Base-by-base conservation (phyloP, 2,888 invertebrate species). In the Nemotelus nigrinus region DNA sequence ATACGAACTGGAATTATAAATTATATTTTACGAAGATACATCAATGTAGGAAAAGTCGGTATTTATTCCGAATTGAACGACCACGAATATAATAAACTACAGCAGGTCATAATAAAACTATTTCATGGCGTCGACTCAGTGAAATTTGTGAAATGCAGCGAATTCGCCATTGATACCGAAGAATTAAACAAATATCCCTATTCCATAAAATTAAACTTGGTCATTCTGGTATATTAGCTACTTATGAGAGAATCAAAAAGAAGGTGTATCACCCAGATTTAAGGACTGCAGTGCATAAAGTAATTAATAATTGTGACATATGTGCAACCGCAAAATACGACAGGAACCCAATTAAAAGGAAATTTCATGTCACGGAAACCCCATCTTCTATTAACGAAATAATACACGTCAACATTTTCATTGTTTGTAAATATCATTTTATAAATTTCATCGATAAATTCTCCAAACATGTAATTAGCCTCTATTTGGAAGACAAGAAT, bases 221-320 rank as follows among this genome's bases (percentile, higher is more conserved):
- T 25, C 81, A 82, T 39, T 82, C 81, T 3, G 81, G 80, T 0
- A 81, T 81, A 6, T 57, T 79, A 5, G 80, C 81, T 76, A 82
- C 81, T 48, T 80, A 77, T n/a, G 80, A 81, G 43, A 77, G 80
- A 53, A 78, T 82, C 1, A 80, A 78, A 76, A 67, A 72, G n/a
- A 82, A 76, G 77, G 80, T 81, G 6, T 81, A 82, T 71, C 80
- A 79, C 65, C 80, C 80, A 55, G 81, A 81, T 75, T 10, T 81
- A 44, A 41, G 57, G 53, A 10, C 2, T 6, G 5, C 3, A 60
- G 48, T 71, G 3, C 57, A 77, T 45, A 72, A 4, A 68, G 44
- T 67, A 39, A 47, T 55, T 3, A 76, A 68, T 5, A 76, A 76
- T 55, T 76, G 68, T 8, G 68, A 76, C n/a, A 57, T 58, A 45